phyloP scores from a whole-genome alignment of 2,113 vertebrate species.

The Elachura formosa region DNA sequence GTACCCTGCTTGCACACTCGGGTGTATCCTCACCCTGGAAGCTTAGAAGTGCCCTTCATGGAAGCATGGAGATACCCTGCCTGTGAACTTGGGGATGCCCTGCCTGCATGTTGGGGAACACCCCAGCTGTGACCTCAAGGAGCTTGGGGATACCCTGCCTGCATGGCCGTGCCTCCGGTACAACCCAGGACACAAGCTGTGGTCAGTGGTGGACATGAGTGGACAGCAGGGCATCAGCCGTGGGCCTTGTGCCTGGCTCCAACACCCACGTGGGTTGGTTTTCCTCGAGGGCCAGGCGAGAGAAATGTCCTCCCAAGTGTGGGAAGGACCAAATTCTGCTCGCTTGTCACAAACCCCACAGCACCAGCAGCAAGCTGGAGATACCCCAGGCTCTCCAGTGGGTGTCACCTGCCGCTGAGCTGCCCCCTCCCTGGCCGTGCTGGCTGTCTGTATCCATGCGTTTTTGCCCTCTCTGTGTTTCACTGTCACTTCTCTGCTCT shows the following conservation, averaged over 20 bases:
- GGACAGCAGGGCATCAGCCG: background rate
- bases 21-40: background rate
- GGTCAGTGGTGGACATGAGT: background rate
- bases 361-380: background rate
- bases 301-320: fast-evolving
- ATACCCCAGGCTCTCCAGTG: fast-evolving
- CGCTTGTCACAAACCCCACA: fast-evolving
- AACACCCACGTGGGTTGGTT: background rate
- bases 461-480: background rate
- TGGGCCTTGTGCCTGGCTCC: background rate
- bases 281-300: fast-evolving
- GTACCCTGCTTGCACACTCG: background rate
- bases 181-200: fast-evolving
- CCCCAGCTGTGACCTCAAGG: background rate
- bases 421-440: background rate
- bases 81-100: background rate
- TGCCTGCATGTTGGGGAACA: background rate
- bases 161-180: fast-evolving
- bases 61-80: background rate
- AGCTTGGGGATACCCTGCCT: too few relatives aligned
- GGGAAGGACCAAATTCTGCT: background rate
- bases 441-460: background rate
- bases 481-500: background rate
- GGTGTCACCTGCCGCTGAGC: background rate
- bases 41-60: background rate